A percentile compares a stretch with the other conserved stretches of the same genome.
Conservation (phyloP, 2,888 invertebrate species). For the Machimus rusticus region DNA sequence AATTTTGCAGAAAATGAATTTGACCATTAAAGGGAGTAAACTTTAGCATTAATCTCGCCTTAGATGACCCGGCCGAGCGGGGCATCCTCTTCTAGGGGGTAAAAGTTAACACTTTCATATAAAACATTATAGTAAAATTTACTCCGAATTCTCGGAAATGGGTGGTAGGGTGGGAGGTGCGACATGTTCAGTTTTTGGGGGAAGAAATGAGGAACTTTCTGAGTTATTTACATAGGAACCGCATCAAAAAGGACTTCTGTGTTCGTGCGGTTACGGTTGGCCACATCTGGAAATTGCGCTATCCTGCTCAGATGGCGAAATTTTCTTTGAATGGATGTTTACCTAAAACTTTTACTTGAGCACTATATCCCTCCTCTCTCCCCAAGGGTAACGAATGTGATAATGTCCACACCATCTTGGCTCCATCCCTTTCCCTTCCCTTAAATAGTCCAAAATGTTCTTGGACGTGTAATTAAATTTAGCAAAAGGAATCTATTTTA, state of each 20-base stretch:
- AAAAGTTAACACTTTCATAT: not conserved
- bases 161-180: not conserved
- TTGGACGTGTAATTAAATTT: not conserved
- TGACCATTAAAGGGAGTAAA: slow-evolving; percentile 4
- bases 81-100: not conserved
- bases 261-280: slow-evolving; percentile 6
- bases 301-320: not conserved
- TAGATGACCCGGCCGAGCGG: not conserved
- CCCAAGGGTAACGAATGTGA: not conserved
- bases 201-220: not conserved
- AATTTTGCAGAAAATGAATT: slow-evolving; percentile 18
- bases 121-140: not conserved
- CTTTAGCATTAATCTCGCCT: slow-evolving; percentile 6
- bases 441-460: not conserved
- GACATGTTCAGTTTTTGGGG: not conserved
- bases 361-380: not conserved
- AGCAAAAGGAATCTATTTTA: not conserved
- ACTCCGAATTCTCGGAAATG: not conserved
- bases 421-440: not conserved
- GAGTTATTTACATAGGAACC: slow-evolving; percentile 15
- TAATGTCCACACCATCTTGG: not conserved
- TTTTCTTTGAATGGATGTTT: slow-evolving; percentile 18
- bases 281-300: slow-evolving; percentile 14
- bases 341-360: slow-evolving; percentile 2
- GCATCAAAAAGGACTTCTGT: slow-evolving; percentile 23